Percentiles rank a stretch among this genome's conserved stretches.
Evolutionary conservation across 2,113 vertebrate species (phyloP).

Genomic region (Heptranchias perlo): DNA sequence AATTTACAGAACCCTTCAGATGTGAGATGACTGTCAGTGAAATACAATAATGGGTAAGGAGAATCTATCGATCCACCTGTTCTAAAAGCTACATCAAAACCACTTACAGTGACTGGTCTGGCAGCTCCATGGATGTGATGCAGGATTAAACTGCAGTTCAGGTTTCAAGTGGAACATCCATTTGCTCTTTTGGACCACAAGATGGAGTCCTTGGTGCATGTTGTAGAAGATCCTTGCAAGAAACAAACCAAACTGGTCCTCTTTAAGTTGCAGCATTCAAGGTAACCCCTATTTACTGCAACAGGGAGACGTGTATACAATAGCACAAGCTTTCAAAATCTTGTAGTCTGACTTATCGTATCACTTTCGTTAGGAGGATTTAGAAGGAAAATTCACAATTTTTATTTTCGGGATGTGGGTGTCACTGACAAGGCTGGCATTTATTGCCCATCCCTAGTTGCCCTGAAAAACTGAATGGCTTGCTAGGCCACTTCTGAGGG

Average conservation of each 20-base stretch:
- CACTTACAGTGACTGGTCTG: background rate
- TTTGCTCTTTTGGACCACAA: background rate
- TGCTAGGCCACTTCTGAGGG: background rate
- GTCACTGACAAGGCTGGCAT: background rate
- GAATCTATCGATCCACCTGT: background rate
- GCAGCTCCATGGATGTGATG: background rate
- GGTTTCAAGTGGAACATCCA: background rate
- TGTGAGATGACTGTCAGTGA: conserved; percentile 22
- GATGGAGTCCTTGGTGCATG: background rate
- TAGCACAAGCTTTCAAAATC: conserved; percentile 6
- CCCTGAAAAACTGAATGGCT: background rate
- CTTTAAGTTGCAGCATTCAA: background rate
- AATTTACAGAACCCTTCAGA: conserved; percentile 1
- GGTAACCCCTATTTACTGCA: background rate
- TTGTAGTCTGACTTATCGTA: background rate
- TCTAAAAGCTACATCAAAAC: conserved; percentile 3
- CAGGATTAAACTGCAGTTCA: background rate
- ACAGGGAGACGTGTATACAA: background rate
- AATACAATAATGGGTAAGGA: background rate
- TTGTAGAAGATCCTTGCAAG: background rate
- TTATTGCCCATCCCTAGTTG: background rate
- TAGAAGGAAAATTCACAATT: background rate
- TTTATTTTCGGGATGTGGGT: background rate
- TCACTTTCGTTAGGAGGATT: background rate
- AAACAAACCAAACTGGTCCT: background rate